Base-by-base conservation (phyloP, 2,888 invertebrate genomes). In the Erannis defoliaria region DNA sequence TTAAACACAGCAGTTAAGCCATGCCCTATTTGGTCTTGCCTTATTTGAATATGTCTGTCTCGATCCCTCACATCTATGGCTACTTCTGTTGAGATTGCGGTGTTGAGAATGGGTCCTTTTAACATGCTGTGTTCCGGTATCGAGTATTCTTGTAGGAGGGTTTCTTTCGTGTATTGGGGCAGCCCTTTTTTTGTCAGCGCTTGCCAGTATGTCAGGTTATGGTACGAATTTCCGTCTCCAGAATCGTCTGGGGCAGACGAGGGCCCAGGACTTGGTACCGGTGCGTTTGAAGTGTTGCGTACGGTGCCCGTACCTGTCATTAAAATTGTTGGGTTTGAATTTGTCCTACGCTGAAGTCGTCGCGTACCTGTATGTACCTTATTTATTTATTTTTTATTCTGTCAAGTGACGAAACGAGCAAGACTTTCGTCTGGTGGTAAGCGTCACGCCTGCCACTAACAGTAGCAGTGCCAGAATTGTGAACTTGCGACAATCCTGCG, bases 21-120 rank as follows among this genome's bases (percentile, higher is more conserved):
- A 16, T 45, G 26, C 1, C 45, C 45, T 1, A 45, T 9, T 29
- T 45, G 45, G 10, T 45, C 29, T 45, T 45, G 45, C 16, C 23
- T 9, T 4, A 14, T n/a, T 29, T 14, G 9, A 4, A 45, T 45
- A 26, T 26, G 5, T 45, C 45, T 29, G 19, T 45, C 45, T 2
- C 45, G 26, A 9, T 29, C 8, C 10, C 29, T 45, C 16, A 16
- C 16, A 1, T 45, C 45, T 6, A 14, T 29, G 4, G 26, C 9
- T 4, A 45, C 2, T 16, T 26, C 9, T 26, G 26, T 3, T 9
- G 8, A 16, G 14, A 45, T 29, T 10, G 10, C 45, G 16, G 9
- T 9, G 26, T 45, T 45, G 6, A 45, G 16, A 16, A 45, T 26
- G 2, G 45, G 45, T 2, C 12, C 45, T 14, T 12, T 45, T 16